Conservation (phyloP, 2,797 vertebrate species). For the Sebastes trivittatus region DNA sequence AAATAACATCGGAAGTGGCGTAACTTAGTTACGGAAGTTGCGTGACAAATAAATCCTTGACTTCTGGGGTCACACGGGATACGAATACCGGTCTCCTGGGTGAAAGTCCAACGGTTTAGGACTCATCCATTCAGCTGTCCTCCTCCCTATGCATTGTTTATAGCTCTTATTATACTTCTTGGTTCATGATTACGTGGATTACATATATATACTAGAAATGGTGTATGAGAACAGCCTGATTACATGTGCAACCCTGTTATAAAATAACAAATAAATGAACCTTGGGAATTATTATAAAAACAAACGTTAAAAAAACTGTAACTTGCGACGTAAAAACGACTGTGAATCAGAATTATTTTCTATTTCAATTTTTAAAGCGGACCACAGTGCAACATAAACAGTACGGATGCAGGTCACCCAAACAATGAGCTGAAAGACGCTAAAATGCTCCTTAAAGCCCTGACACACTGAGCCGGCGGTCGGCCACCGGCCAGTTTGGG, state of each 20-base stretch:
- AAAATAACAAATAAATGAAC: background rate
- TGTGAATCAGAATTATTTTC: background rate
- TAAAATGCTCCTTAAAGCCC: too few relatives aligned
- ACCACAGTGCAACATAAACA: background rate
- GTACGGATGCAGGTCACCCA: background rate
- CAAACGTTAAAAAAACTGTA: background rate
- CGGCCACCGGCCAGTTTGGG: too few relatives aligned
- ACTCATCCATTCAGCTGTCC: too few relatives aligned
- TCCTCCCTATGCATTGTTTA: accelerated
- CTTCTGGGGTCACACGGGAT: too few relatives aligned
- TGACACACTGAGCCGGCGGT: too few relatives aligned
- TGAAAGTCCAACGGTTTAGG: accelerated
- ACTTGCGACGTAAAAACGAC: background rate
- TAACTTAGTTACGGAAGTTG: too few relatives aligned
- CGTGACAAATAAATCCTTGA: accelerated
- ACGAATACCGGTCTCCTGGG: too few relatives aligned
- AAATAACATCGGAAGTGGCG: too few relatives aligned
- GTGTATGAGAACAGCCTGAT: too few relatives aligned
- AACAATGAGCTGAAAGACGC: too few relatives aligned
- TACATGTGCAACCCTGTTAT: background rate
- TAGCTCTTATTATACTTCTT: too few relatives aligned
- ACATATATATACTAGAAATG: accelerated
- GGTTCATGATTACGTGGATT: too few relatives aligned
- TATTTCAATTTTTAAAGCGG: background rate
- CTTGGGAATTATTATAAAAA: background rate